Percentiles rank a stretch among this genome's conserved stretches.
These are phyloP conservation scores for Clamator glandarius DNA, from an alignment of 2,797 vertebrate species.

Conservation along the genomic window DNA sequence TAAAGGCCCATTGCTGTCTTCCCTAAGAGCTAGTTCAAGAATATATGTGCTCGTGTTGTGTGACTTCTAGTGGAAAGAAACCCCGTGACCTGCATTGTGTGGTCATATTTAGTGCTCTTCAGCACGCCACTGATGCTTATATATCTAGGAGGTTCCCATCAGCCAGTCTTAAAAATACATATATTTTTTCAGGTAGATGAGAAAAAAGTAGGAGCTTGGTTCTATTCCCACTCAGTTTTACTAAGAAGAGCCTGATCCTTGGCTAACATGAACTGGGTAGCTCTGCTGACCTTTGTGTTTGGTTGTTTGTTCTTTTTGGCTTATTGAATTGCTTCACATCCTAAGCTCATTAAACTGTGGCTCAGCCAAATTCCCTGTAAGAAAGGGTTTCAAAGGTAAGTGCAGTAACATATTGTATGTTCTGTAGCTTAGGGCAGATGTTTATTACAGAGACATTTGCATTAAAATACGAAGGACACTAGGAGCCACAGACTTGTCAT, in stretches of 20 bases:
- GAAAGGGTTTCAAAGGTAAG: slow-evolving; percentile 5
- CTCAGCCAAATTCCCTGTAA: slow-evolving; percentile 7
- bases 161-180: not conserved
- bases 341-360: slow-evolving; percentile 32
- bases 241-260: not conserved
- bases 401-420: not conserved
- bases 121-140: not conserved
- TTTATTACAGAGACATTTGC: not conserved
- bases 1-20: not conserved
- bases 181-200: not conserved
- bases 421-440: not conserved
- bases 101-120: not conserved
- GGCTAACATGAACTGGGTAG: not conserved
- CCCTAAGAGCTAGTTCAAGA: not conserved
- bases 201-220: not conserved
- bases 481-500: not conserved
- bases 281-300: slow-evolving; percentile 24
- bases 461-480: not conserved
- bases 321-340: slow-evolving; percentile 19
- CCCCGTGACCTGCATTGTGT: not conserved
- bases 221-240: not conserved
- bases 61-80: not conserved
- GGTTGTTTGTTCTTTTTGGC: not conserved
- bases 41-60: not conserved
- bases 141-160: not conserved